Evolutionary conservation across 2,888 invertebrate genomes (phyloP).

Genomic region (Catocala nupta): DNA sequence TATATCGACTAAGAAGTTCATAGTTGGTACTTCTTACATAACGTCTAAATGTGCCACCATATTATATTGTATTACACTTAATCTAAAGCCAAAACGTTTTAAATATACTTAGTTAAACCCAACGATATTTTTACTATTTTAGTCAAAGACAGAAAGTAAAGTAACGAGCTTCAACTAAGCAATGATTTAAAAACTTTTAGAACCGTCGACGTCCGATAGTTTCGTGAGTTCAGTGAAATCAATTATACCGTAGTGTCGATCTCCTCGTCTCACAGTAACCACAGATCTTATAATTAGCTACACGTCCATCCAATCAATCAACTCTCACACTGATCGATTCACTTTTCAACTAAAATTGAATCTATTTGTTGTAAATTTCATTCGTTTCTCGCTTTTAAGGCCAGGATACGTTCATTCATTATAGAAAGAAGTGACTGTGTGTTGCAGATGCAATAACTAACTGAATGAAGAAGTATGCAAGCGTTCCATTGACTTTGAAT

Average conservation of each 20-base stretch:
- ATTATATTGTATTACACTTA: too few relatives aligned
- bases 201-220: constrained; percentile 61
- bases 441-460: too few relatives aligned
- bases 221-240: constrained; percentile 73
- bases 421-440: not conserved
- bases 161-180: not conserved
- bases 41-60: too few relatives aligned
- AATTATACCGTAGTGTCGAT: constrained; percentile 77
- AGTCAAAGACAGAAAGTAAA: not conserved
- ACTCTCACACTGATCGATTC: constrained; percentile 60
- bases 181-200: constrained; percentile 61
- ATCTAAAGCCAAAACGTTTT: too few relatives aligned
- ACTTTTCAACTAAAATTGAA: constrained; percentile 57
- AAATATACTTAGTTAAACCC: too few relatives aligned
- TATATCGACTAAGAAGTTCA: too few relatives aligned
- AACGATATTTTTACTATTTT: too few relatives aligned
- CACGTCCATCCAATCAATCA: constrained; percentile 72
- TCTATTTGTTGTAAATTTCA: constrained; percentile 50
- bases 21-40: too few relatives aligned
- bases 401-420: constrained; percentile 1
- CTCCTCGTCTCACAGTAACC: constrained; percentile 62
- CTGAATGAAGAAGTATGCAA: too few relatives aligned
- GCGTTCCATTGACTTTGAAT: too few relatives aligned
- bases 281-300: constrained; percentile 77
- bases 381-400: constrained; percentile 28